Conservation (phyloP, 2,888 invertebrate genomes). For the Cosmia pyralina region DNA sequence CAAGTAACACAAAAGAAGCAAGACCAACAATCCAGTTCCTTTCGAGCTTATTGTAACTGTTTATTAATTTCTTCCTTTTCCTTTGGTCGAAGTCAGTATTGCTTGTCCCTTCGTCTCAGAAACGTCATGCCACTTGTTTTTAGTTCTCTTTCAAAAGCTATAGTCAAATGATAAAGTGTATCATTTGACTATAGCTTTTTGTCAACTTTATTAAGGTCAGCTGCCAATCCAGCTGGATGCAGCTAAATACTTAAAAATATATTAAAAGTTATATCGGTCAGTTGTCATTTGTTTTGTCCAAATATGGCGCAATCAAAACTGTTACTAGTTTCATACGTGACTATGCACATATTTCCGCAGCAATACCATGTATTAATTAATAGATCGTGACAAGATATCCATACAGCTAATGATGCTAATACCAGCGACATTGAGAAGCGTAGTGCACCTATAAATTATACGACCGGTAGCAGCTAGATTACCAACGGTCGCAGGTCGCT, state of each 20-base stretch:
- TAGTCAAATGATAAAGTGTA: too few species aligned
- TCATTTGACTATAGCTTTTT: neutral
- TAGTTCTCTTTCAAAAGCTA: neutral
- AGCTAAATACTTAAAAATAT: neutral
- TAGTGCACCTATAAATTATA: conserved; percentile 47
- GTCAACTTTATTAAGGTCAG: neutral
- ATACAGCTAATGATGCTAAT: conserved; percentile 44
- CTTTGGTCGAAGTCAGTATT: neutral
- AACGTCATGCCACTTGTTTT: neutral
- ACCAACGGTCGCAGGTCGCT: conserved; percentile 51
- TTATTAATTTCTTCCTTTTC: neutral
- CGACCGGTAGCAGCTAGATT: conserved; percentile 41
- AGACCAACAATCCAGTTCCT: neutral
- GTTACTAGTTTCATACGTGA: neutral
- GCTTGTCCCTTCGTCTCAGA: rapidly evolving
- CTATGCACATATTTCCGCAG: neutral
- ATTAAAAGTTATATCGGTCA: neutral
- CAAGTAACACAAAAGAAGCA: neutral
- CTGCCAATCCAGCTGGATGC: neutral
- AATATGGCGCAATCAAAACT: neutral
- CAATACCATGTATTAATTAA: conserved; percentile 25
- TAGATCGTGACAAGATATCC: conserved; percentile 35
- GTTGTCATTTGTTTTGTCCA: neutral
- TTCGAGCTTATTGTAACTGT: neutral
- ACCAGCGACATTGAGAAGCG: conserved; percentile 41